Evolutionary conservation across 2,113 vertebrate genomes (phyloP).

Genomic region (Sus scrofa): DNA sequence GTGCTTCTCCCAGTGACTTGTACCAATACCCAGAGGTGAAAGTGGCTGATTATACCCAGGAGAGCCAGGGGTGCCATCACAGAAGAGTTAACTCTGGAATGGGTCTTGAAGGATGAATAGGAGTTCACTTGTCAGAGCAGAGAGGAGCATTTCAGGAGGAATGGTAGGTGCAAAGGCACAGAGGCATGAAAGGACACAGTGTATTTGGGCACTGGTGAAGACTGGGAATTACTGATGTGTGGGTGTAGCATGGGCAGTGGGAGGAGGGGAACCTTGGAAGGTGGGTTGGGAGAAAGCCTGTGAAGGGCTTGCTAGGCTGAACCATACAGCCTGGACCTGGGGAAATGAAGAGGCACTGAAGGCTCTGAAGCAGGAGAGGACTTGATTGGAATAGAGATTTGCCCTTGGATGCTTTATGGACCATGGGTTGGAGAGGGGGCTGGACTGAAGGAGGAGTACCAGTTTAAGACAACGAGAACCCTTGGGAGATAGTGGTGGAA

Average conservation of each 20-base stretch:
- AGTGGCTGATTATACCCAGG: neutral
- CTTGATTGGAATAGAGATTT: neutral
- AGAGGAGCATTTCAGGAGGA: neutral
- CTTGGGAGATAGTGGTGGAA: neutral
- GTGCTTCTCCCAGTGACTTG: neutral
- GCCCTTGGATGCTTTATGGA: neutral
- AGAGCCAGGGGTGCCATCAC: neutral
- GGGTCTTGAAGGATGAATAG: neutral
- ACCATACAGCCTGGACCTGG: neutral
- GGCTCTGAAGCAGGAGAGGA: neutral
- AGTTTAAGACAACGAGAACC: neutral
- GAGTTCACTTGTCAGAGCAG: neutral
- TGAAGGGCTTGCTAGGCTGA: neutral
- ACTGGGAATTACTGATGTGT: neutral
- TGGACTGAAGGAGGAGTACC: neutral
- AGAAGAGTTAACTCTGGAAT: neutral
- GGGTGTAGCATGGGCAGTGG: neutral
- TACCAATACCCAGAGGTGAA: neutral
- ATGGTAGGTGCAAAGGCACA: neutral
- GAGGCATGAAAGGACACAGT: neutral
- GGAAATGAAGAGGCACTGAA: neutral
- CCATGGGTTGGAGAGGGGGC: rapidly evolving
- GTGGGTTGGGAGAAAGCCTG: neutral
- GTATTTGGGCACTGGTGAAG: neutral
- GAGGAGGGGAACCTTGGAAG: neutral